Evolutionary conservation across 1,140 invertebrate genomes (phyloP), one percentile per base, ranked within the genome.

Genomic region (Anthonomus grandis): DNA sequence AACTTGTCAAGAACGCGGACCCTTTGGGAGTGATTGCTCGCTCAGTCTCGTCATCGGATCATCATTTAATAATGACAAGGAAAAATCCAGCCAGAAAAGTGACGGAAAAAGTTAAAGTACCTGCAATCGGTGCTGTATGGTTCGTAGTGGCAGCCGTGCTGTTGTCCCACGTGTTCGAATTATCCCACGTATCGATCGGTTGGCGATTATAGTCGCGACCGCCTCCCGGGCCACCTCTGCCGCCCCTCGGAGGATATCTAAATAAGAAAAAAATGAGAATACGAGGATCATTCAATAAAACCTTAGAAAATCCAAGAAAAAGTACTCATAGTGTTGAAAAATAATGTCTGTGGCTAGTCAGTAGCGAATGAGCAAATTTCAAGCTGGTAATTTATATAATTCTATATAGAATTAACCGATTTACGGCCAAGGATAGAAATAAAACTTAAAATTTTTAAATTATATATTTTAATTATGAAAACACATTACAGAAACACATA

Each of bases 151-250:
- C 42, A 2, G 56, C 59, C 13, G 64, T 70, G 42, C 50, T 66
- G 37, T 63, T 67, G 42, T 72, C 69, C 70, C 70, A 71, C 4
- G 68, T 65, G 41, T 64, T 64, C 3, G 61, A 66, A 62, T 67
- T 71, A 53, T 79, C 77, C 78, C 78, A 79, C 13, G 78, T 74
- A 46, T 79, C 78, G 9, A 79, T 78, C 62, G 65, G 76, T 66
- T 61, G 76, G 65, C 57, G 74, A 64, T 62, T 78, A 41, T 73
- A 72, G 38, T 64, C 69, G 39, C 68, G 27, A 21, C 67, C 64
- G 15, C 80, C 74, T 2, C 69, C 63, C 15, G 79, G 68, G 22
- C 79, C 82, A 45, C 83, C 31, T 19, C 56, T 34, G 10, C 27
- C 45, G 19, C 54, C 56, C 25, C 56, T 42, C n/a, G 56, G 56